phyloP scores from a whole-genome alignment of 2,888 invertebrate genomes.

The Cheilosia scutellata region DNA sequence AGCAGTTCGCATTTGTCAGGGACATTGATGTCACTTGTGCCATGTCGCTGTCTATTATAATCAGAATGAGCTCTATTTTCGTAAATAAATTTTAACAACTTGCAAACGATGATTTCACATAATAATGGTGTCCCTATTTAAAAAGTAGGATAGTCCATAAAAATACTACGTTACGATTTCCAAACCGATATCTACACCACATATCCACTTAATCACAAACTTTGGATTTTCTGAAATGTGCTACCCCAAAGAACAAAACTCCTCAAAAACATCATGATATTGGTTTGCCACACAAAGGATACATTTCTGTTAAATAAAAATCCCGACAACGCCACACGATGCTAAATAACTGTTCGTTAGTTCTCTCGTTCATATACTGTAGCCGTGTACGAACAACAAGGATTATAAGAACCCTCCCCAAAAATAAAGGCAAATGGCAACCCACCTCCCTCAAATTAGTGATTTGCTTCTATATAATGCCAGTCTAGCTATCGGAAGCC shows the following conservation, averaged over 20 bases:
- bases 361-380: slow-evolving; percentile 51
- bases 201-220: not conserved
- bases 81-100: no score
- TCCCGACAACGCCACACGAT: slow-evolving; percentile 45
- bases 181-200: no score
- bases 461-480: slow-evolving; percentile 64
- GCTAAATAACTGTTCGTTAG: slow-evolving; percentile 65
- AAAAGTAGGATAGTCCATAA: not conserved
- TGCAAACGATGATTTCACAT: no score
- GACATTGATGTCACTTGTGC: no score
- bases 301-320: slow-evolving; percentile 60
- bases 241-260: slow-evolving; percentile 13
- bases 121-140: no score
- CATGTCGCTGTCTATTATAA: no score
- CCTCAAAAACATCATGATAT: slow-evolving; percentile 48
- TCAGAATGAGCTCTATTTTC: no score
- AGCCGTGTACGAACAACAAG: slow-evolving; percentile 41
- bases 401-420: slow-evolving; percentile 56
- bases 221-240: slow-evolving; percentile 42
- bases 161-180: slow-evolving; percentile 4
- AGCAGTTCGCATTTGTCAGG: no score
- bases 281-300: slow-evolving; percentile 60
- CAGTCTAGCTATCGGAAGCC: slow-evolving; percentile 76
- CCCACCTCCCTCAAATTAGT: slow-evolving; percentile 34
- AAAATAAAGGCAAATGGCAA: slow-evolving; percentile 18